phyloP scores from a whole-genome alignment of 2,797 vertebrate species.

The Florisuga fusca region DNA sequence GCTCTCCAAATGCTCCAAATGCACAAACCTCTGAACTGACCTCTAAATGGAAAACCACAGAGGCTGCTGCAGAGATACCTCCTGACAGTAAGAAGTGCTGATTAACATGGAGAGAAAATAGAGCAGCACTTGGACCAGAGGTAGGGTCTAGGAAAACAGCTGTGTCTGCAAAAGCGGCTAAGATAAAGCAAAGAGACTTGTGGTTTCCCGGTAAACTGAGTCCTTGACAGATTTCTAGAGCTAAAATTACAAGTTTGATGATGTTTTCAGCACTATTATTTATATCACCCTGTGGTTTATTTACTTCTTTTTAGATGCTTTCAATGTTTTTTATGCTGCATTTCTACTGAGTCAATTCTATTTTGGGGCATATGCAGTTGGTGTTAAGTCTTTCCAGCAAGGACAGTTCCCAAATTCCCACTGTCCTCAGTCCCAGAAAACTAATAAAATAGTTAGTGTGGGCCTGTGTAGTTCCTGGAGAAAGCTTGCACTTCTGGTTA shows the following conservation, averaged over 20 bases:
- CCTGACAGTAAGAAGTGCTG: neutral
- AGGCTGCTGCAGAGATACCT: neutral
- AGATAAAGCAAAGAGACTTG: neutral
- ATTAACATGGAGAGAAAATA: neutral
- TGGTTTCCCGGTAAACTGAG: neutral
- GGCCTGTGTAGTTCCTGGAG: neutral
- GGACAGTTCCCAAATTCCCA: neutral
- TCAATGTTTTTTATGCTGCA: neutral
- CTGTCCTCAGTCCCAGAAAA: neutral
- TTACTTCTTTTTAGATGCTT: slow-evolving; percentile 23
- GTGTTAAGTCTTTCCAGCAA: neutral
- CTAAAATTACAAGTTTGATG: slow-evolving; percentile 24
- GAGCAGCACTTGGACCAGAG: neutral
- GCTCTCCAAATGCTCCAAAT: neutral
- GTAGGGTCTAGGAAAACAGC: neutral
- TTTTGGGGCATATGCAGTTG: neutral
- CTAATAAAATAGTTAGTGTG: neutral
- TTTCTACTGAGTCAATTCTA: slow-evolving; percentile 17
- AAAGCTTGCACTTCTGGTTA: neutral
- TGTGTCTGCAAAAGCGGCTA: neutral
- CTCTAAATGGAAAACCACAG: neutral
- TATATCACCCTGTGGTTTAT: neutral
- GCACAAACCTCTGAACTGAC: neutral
- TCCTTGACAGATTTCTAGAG: neutral
- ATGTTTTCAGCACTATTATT: neutral